A percentile compares a stretch with the other conserved stretches of the same genome.
These are phyloP conservation scores for Cosmia trapezina DNA, from an alignment of 2,888 invertebrate species.

Conservation along the genomic window DNA sequence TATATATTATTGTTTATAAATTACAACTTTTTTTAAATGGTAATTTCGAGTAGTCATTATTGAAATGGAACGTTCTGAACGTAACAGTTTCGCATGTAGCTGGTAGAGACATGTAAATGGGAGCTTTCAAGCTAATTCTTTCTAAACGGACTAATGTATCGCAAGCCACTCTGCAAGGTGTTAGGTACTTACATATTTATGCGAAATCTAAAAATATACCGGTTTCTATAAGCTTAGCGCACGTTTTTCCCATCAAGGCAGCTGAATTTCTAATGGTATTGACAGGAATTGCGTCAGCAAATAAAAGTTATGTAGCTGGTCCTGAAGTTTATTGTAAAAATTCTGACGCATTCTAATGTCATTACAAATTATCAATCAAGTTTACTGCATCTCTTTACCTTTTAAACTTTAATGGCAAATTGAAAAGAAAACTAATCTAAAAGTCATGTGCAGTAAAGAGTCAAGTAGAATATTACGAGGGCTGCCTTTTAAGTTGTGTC, in stretches of 20 bases:
- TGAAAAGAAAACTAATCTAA: neutral
- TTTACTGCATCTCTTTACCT: neutral
- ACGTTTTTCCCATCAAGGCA: neutral
- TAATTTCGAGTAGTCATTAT: neutral
- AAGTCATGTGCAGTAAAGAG: neutral
- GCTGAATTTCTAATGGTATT: neutral
- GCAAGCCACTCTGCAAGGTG: neutral
- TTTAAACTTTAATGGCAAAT: neutral
- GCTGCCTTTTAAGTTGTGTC: too few species aligned
- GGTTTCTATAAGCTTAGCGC: neutral
- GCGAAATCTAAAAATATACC: conserved; percentile 3
- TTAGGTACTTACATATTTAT: neutral
- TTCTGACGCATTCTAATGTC: neutral
- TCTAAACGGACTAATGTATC: neutral
- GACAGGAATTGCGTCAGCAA: conserved; percentile 13
- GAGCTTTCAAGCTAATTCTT: neutral
- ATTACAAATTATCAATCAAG: neutral
- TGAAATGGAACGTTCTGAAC: neutral
- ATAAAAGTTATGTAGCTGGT: neutral
- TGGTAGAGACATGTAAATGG: neutral
- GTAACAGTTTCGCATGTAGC: neutral
- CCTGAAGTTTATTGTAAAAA: neutral
- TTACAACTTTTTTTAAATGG: neutral
- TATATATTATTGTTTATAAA: neutral
- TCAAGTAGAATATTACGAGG: neutral